phyloP scores from a whole-genome alignment of 2,888 invertebrate species.

The Cancer borealis region DNA sequence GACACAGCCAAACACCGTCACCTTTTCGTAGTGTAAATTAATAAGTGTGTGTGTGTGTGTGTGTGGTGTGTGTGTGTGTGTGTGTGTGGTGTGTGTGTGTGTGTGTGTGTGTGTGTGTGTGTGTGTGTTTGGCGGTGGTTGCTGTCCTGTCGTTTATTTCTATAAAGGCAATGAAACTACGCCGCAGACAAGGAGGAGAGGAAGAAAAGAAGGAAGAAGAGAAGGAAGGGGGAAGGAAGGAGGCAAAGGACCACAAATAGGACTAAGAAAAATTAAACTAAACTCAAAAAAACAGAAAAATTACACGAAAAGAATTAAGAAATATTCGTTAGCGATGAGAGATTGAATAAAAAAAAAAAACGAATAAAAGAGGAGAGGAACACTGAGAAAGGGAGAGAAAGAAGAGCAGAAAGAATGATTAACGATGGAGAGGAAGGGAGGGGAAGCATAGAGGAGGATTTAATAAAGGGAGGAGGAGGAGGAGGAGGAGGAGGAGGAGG shows the following conservation, averaged over 20 bases:
- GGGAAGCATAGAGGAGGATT: constrained; percentile 6
- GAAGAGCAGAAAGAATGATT: constrained; percentile 24
- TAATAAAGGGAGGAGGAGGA: not conserved
- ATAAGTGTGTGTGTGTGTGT: constrained; percentile 25
- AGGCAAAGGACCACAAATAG: not conserved
- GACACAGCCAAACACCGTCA: not conserved
- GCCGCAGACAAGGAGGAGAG: not conserved
- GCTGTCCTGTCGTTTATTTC: not conserved
- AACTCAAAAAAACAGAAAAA: not conserved
- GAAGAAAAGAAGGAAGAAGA: not conserved
- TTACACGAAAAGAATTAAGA: not conserved
- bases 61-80: constrained; percentile 37
- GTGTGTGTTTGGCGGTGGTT: not conserved
- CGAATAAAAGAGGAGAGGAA: not conserved
- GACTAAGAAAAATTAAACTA: not conserved
- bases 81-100: constrained; percentile 20
- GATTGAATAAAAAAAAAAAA: not conserved
- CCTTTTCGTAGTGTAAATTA: not conserved
- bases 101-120: constrained; percentile 20
- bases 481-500: not conserved
- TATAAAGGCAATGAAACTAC: not conserved
- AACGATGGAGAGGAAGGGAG: not conserved
- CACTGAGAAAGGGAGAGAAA: not conserved
- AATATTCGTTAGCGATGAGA: not conserved
- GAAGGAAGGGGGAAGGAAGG: not conserved